Percentiles rank a stretch among this genome's conserved stretches.
Evolutionary conservation across 2,888 invertebrate genomes (phyloP).

Genomic region (Parnassius smintheus): DNA sequence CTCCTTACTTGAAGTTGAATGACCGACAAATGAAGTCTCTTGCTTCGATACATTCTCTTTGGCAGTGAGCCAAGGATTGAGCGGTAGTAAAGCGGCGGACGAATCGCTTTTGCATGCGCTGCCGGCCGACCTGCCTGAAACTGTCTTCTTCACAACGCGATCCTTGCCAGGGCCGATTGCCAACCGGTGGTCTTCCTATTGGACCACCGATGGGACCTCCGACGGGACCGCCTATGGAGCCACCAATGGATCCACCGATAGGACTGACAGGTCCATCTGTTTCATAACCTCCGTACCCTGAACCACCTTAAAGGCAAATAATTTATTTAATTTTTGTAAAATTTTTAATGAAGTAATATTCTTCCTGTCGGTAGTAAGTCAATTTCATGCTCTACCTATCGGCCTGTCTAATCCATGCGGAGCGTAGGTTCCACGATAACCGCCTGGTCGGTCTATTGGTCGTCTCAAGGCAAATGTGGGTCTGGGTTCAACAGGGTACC

Average conservation of each 20-base stretch:
- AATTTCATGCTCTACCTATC: constrained; percentile 45
- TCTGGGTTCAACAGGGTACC: constrained; percentile 69
- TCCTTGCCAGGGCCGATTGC: constrained; percentile 68
- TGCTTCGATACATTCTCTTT: constrained; percentile 91
- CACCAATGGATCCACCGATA: constrained; percentile 44
- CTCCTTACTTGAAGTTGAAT: constrained; percentile 89
- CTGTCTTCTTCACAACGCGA: constrained; percentile 91
- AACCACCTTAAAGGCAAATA: constrained; percentile 34
- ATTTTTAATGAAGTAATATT: background rate
- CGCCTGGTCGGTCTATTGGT: constrained; percentile 68
- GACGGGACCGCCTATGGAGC: constrained; percentile 58
- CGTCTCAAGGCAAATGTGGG: constrained; percentile 63
- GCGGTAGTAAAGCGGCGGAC: constrained; percentile 87
- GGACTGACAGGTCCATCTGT: constrained; percentile 63
- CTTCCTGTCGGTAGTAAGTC: background rate
- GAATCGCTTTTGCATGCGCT: constrained; percentile 89
- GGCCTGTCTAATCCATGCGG: constrained; percentile 67
- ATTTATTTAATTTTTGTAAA: background rate
- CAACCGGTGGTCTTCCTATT: constrained; percentile 53
- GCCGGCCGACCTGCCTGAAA: constrained; percentile 91
- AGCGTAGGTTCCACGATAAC: constrained; percentile 77
- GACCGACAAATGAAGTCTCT: constrained; percentile 92
- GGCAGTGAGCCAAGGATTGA: constrained; percentile 89
- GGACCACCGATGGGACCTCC: constrained; percentile 60
- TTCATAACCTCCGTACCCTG: constrained; percentile 60